phyloP scores from a whole-genome alignment of 2,888 invertebrate genomes.

The Eilema sororculum region DNA sequence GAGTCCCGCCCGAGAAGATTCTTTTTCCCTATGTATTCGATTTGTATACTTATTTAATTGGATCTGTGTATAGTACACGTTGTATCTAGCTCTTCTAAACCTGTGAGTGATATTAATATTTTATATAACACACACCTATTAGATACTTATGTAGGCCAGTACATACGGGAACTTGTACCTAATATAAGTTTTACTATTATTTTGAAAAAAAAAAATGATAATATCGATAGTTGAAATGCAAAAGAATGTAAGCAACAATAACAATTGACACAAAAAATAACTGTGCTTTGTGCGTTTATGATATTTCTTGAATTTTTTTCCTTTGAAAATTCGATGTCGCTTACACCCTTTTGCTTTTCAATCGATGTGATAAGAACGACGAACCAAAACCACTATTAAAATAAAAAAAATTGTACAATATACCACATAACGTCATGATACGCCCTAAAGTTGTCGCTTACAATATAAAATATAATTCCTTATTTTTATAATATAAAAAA shows the following conservation, averaged over 20 bases:
- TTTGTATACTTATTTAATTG: too few relatives aligned
- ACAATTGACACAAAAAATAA: not conserved
- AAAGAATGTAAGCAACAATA: not conserved
- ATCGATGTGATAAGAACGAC: not conserved
- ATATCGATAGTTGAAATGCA: not conserved
- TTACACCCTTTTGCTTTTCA: not conserved
- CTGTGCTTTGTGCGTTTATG: too few relatives aligned
- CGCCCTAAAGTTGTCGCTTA: not conserved
- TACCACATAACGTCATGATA: not conserved
- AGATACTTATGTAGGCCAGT: not conserved
- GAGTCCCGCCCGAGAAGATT: too few relatives aligned
- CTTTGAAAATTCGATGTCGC: not conserved
- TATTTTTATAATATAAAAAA: conserved; percentile 9
- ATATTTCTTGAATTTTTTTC: not conserved
- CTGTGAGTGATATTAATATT: too few relatives aligned
- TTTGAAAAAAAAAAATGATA: not conserved
- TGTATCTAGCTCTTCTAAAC: too few relatives aligned
- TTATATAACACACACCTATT: not conserved
- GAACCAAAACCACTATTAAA: not conserved
- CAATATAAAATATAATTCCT: conserved; percentile 9
- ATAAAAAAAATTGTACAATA: not conserved
- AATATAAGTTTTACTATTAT: not conserved
- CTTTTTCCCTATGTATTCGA: too few relatives aligned
- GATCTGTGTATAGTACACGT: too few relatives aligned
- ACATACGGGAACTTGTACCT: not conserved